Conservation (phyloP, 2,888 invertebrate species). For the Meliscaeva auricollis region DNA sequence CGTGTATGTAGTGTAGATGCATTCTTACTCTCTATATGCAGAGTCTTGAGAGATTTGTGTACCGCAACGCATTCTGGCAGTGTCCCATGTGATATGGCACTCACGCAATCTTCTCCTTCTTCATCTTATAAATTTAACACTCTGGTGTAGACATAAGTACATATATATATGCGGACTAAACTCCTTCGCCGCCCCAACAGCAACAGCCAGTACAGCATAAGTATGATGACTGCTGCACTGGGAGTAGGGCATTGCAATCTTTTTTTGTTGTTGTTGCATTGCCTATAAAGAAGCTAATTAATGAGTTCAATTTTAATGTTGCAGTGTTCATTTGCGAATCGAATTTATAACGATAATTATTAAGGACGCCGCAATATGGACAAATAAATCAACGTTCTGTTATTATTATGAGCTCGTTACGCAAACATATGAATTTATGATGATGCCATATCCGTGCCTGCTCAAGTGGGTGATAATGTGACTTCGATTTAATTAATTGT, state of each 20-base stretch:
- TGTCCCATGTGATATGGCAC: conserved; percentile 37
- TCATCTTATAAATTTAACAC: conserved; percentile 32
- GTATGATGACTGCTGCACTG: too few relatives aligned
- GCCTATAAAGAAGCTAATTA: conserved; percentile 53
- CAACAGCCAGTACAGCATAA: too few relatives aligned
- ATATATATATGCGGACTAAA: conserved; percentile 45
- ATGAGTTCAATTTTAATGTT: conserved; percentile 75
- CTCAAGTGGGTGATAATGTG: conserved; percentile 54
- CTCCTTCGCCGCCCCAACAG: conserved; percentile 68
- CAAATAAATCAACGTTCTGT: conserved; percentile 64
- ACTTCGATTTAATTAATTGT: conserved; percentile 34
- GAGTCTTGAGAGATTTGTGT: conserved; percentile 50
- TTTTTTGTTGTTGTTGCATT: not conserved
- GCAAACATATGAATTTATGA: conserved; percentile 61
- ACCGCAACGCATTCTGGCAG: conserved; percentile 53
- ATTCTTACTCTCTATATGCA: not conserved
- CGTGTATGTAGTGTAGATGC: too few relatives aligned
- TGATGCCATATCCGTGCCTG: conserved; percentile 12
- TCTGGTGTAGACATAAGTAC: too few relatives aligned
- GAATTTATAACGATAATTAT: conserved; percentile 73
- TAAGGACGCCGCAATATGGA: conserved; percentile 72
- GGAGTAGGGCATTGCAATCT: conserved; percentile 14
- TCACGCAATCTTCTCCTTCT: not conserved
- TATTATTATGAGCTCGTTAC: conserved; percentile 34
- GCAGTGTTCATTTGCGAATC: conserved; percentile 73